Conservation (phyloP, 2,888 invertebrate species). For the Lumbricus terrestris region DNA sequence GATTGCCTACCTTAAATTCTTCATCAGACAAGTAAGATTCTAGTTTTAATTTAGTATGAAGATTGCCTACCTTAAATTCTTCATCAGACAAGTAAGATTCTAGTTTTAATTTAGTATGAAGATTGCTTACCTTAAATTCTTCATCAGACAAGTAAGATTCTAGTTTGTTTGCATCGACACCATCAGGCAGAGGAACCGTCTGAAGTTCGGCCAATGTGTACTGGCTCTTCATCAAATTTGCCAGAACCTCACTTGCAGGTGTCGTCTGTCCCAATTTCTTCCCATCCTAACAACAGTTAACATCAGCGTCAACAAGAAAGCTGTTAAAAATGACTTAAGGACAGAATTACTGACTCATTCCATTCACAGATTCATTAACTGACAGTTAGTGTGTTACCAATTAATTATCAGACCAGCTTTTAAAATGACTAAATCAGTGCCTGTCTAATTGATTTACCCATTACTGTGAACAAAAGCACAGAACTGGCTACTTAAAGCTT, state of each 20-base stretch:
- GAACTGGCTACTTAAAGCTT: too few species aligned
- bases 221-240: too few species aligned
- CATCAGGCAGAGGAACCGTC: conserved; percentile 82
- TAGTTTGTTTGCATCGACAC: conserved; percentile 83
- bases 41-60: background rate
- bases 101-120: background rate
- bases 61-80: conserved; percentile 67
- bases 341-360: background rate
- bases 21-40: conserved; percentile 61
- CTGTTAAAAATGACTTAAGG: background rate
- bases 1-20: conserved; percentile 67
- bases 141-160: conserved; percentile 78
- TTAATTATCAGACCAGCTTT: too few species aligned
- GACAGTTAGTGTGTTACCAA: background rate
- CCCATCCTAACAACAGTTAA: conserved; percentile 5
- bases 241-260: background rate
- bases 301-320: background rate
- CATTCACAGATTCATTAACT: background rate
- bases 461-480: too few species aligned
- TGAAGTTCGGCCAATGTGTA: conserved; percentile 79
- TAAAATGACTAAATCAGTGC: too few species aligned
- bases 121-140: conserved; percentile 67
- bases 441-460: too few species aligned
- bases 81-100: conserved; percentile 64
- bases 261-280: background rate